Evolutionary conservation across 2,888 invertebrate genomes (phyloP).

Genomic region (Lasioglossum malachurum): DNA sequence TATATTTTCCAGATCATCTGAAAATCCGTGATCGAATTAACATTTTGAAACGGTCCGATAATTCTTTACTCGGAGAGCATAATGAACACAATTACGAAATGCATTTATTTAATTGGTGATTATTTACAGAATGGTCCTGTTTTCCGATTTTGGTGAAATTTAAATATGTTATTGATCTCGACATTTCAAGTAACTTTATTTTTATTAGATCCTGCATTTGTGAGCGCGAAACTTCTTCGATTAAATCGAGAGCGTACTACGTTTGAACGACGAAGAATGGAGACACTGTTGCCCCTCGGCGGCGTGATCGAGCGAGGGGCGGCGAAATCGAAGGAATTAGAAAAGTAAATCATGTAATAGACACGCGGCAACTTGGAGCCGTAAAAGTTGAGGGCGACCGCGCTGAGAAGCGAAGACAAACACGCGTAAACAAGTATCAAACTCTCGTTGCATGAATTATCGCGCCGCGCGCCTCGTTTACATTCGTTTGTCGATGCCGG

Average conservation of each 20-base stretch:
- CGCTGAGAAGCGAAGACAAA: conserved; percentile 63
- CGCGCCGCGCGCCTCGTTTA: conserved; percentile 68
- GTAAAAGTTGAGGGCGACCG: conserved; percentile 46
- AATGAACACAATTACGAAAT: no score
- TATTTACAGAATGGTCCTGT: no score
- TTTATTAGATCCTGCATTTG: no score
- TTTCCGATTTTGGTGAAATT: no score
- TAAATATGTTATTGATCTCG: no score
- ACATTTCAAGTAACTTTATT: no score
- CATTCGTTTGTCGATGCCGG: conserved; percentile 69
- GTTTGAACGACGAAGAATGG: background rate
- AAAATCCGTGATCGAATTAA: background rate
- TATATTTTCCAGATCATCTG: background rate
- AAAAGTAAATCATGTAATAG: conserved; percentile 28
- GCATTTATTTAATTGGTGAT: no score
- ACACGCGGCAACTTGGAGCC: conserved; percentile 6
- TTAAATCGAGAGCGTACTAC: no score
- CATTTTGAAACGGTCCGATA: background rate
- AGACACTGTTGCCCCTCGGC: background rate
- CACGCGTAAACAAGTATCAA: conserved; percentile 72
- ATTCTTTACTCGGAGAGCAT: background rate
- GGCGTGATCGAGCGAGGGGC: background rate
- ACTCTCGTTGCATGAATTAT: conserved; percentile 72
- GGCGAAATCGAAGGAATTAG: background rate
- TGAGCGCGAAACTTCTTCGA: no score